Evolutionary conservation across 2,113 vertebrate species (phyloP), one percentile per base, ranked within the genome.

Genomic region (Noctilio leporinus): DNA sequence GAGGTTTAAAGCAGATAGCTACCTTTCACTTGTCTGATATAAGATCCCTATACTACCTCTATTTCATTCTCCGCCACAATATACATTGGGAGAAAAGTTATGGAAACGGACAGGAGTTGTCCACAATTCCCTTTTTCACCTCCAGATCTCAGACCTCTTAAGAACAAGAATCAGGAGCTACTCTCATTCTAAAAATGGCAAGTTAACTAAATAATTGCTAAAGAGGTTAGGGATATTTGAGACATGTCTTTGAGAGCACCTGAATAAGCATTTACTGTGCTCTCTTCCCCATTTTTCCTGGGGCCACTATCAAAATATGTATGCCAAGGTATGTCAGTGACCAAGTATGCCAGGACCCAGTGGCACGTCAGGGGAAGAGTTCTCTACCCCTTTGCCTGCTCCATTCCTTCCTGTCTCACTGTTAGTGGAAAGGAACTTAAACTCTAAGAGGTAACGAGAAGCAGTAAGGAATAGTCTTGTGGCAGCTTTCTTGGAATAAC

Each of bases 141-240:
- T 96, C 45, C 75, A 75, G n/a, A 67, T 80, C 30, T 94, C 62
- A 93, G 4, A 84, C 85, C 51, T 91, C 67, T 91, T 70, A 33
- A 82, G 93, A 96, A 92, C 19, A 81, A 95, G 57, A n/a, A 86
- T 86, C 45, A 65, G 40, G 53, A 94, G 53, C 12, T 28, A 90
- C 26, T 77, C 35, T 93, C 53, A 59, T 77, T 73, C 20, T 73
- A 19, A 62, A 92, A 65, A 62, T 62, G 53, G 45, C 28, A n/a
- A 88, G n/a, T 86, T 30, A 91, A 94, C 64, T 55, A 51, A 89
- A 5, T 72, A 62, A 82, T 57, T 86, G 22, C 47, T 67, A 53
- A 86, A 87, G 45, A 92, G 38, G 17, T 82, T 57, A 85, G 17
- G 35, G 70, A 65, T 86, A 73, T 83, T 87, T 78, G 89, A 95